These are phyloP conservation scores for Papilio demoleus DNA, from an alignment of 2,888 invertebrate species.

Conservation along the genomic window DNA sequence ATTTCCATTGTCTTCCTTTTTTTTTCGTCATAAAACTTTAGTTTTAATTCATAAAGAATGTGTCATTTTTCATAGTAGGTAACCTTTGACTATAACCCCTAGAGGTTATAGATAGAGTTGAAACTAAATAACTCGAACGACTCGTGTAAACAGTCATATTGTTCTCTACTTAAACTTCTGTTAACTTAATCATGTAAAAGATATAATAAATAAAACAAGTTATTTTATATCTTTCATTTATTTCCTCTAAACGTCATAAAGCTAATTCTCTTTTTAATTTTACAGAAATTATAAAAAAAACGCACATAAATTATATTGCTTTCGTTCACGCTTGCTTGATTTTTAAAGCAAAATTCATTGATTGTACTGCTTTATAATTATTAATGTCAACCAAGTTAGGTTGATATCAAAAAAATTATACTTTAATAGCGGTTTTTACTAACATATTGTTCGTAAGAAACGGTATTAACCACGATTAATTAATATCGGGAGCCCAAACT, in stretches of 20 bases:
- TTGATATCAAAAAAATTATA: no score
- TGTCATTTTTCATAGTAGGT: no score
- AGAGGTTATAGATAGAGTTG: no score
- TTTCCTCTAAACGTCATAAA: neutral
- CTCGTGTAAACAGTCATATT: neutral
- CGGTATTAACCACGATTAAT: no score
- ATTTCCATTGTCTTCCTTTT: neutral
- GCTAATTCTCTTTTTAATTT: neutral
- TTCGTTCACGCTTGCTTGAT: neutral
- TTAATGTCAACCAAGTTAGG: neutral
- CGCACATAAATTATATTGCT: neutral
- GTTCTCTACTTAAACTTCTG: neutral
- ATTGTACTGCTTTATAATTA: neutral
- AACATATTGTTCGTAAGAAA: no score
- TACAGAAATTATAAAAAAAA: neutral
- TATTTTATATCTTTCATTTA: neutral
- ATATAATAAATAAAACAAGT: neutral
- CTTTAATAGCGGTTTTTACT: no score
- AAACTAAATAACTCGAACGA: no score
- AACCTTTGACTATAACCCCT: no score
- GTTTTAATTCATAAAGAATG: neutral
- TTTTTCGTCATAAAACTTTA: no score
- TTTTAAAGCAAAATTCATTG: conserved; percentile 3
- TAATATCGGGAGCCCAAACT: no score
- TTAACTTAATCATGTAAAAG: conserved; percentile 2